phyloP scores from a whole-genome alignment of 2,888 invertebrate genomes.

The Acleris literana region DNA sequence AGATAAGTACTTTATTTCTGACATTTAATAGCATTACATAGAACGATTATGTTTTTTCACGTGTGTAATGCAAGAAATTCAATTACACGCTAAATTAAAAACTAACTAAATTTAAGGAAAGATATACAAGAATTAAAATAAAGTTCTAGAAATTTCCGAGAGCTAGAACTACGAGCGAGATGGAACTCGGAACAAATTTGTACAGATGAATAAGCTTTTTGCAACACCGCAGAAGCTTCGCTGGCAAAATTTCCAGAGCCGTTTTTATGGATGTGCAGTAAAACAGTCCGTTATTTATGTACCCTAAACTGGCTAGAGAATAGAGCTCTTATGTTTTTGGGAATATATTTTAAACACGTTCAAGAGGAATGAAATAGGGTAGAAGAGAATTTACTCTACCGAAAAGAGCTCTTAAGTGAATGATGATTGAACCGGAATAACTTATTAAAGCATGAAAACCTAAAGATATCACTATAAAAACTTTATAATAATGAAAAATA shows the following conservation, averaged over 20 bases:
- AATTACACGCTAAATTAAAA: too few species aligned
- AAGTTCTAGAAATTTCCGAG: slow-evolving; percentile 8
- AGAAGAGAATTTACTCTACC: too few species aligned
- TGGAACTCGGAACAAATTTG: slow-evolving; percentile 25
- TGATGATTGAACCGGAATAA: too few species aligned
- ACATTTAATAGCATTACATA: too few species aligned
- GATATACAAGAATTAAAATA: slow-evolving; percentile 1
- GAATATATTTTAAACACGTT: background rate
- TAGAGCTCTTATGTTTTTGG: background rate
- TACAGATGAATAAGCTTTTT: slow-evolving; percentile 29
- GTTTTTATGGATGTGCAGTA: slow-evolving; percentile 15
- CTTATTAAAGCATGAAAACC: too few species aligned
- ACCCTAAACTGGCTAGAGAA: slow-evolving; percentile 6
- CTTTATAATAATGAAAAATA: too few species aligned
- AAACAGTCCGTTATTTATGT: slow-evolving; percentile 9
- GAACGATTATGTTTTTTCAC: too few species aligned
- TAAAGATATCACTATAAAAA: too few species aligned
- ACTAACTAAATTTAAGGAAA: background rate
- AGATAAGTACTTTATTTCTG: too few species aligned
- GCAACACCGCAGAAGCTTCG: slow-evolving; percentile 11
- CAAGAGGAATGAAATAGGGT: background rate
- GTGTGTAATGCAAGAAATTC: too few species aligned
- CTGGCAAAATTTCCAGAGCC: slow-evolving; percentile 10
- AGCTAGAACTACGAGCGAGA: slow-evolving; percentile 12
- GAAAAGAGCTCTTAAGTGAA: too few species aligned